Evolutionary conservation across 2,888 invertebrate genomes (phyloP), one percentile per base, ranked within the genome.

Genomic region (Drosophila parthenogenetica): DNA sequence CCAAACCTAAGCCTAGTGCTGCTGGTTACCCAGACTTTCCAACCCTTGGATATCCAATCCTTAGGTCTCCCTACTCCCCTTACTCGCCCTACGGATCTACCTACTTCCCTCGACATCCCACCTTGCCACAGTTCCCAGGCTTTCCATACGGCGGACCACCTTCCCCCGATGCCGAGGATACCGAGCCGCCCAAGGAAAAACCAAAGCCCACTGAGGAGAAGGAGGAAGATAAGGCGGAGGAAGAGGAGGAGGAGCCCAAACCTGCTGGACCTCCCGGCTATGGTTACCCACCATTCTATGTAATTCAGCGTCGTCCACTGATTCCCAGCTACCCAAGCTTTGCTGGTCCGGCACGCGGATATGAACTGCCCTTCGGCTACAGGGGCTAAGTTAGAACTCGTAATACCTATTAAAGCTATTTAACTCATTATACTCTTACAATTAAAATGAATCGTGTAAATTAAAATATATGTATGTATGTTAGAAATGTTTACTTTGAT

Each of bases 201-300:
- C 4, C 40, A 8, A 64, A 53, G 17, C 10, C 16, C 4, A 25
- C 37, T 7, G 25, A 19, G 5, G n/a, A 46, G 8, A 46, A 45
- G 14, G 42, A 35, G 32, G n/a, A 45, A 1, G n/a, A 45, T 1
- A 45, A 35, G 35, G 13, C 35, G 17, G 29, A 5, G 19, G 16
- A 51, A 3, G 22, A 48, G 11, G 49, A 60, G 14, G 29, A 55
- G 39, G 32, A 11, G 22, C 22, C 22, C 42, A 69, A 40, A 16
- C 11, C 51, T 5, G 13, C 22, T 2, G 71, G 49, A 13, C 46
- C 64, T 0, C 55, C 57, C 5, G 22, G 42, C n/a, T 85, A 22
- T 54, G 82, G 80, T 13, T 82, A 78, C 22, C 85, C 78, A 1
- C 69, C 68, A 0, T 40, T 68, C n/a, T 82, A 67, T 45, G 5